Conservation (phyloP, 2,888 invertebrate genomes). For the Pseudeuparius sepicola region DNA sequence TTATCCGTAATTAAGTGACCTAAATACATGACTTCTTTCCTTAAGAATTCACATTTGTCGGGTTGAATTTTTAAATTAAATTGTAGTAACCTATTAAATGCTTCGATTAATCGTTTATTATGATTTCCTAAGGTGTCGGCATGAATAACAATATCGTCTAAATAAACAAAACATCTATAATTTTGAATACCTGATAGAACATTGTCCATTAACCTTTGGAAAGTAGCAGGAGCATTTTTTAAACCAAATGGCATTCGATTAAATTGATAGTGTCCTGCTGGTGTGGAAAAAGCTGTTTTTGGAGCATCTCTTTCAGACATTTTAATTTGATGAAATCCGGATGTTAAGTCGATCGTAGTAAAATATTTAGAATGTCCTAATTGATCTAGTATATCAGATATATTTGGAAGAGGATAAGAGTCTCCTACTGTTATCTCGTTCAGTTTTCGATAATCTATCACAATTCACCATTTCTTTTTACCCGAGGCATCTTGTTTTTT, state of each 20-base stretch:
- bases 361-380: slow-evolving; percentile 33
- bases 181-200: slow-evolving; percentile 27
- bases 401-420: slow-evolving; percentile 32
- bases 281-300: slow-evolving; percentile 34
- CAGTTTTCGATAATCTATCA: too few species aligned
- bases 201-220: slow-evolving; percentile 29
- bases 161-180: slow-evolving; percentile 29
- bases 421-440: slow-evolving; percentile 34
- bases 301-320: slow-evolving; percentile 25
- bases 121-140: slow-evolving; percentile 24
- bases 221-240: slow-evolving; percentile 33
- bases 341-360: slow-evolving; percentile 33
- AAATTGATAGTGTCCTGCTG: slow-evolving; percentile 32
- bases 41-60: too few species aligned
- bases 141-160: slow-evolving; percentile 32
- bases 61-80: slow-evolving; percentile 21
- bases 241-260: slow-evolving; percentile 34
- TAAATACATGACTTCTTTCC: slow-evolving; percentile 21
- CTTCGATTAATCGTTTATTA: slow-evolving; percentile 20
- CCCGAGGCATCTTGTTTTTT: too few species aligned
- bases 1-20: slow-evolving; percentile 20
- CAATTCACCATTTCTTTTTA: too few species aligned
- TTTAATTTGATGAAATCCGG: slow-evolving; percentile 34
- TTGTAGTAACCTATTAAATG: slow-evolving; percentile 22
- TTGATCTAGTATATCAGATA: slow-evolving; percentile 32